Base-by-base conservation (phyloP, 2,888 invertebrate genomes). In the Chesias legatella region DNA sequence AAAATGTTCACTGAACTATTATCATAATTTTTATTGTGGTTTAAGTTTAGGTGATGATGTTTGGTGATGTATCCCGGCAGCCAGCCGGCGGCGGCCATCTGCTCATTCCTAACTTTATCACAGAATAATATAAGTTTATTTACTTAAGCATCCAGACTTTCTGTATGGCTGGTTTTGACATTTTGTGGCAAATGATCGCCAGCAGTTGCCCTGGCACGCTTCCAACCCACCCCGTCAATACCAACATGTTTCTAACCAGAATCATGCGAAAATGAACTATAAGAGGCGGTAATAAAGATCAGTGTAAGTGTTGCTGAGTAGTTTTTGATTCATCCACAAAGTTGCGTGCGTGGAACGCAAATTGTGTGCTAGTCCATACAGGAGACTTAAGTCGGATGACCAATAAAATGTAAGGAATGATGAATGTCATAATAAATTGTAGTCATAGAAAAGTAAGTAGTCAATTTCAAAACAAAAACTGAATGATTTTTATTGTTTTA, bases 121-220 rank as follows among this genome's bases (percentile, higher is more conserved):
- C 2, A 17, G 13, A 17, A 17, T 3, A 17, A 17, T 17, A 5
- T 5, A 3, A 2, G 5, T 17, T 17, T 5, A 17, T 17, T 3
- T 3, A 2, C 13, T 5, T 51, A 47, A 43, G 42, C 52, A 33
- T 44, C 58, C 51, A 59, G 13, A 17, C n/a, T n/a, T n/a, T n/a
- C n/a, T n/a, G n/a, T 17, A 17, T 5, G 13, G 60, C 60, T 58
- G 56, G 48, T 55, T 68, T 60, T 63, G 63, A 66, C 61, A 56
- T 53, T 51, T 43, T 51, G 62, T 70, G 72, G 73, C 76, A 76
- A 78, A 72, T 67, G 59, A 62, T 61, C 61, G 56, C 64, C 53
- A 45, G 48, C 45, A 56, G 56, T 43, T 20, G 42, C 49, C 37
- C 59, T 70, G 70, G 70, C 70, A 30, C 10, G 9, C 10, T 28